Base-by-base conservation (phyloP, 2,797 vertebrate genomes). In the Neostethus bicornis region DNA sequence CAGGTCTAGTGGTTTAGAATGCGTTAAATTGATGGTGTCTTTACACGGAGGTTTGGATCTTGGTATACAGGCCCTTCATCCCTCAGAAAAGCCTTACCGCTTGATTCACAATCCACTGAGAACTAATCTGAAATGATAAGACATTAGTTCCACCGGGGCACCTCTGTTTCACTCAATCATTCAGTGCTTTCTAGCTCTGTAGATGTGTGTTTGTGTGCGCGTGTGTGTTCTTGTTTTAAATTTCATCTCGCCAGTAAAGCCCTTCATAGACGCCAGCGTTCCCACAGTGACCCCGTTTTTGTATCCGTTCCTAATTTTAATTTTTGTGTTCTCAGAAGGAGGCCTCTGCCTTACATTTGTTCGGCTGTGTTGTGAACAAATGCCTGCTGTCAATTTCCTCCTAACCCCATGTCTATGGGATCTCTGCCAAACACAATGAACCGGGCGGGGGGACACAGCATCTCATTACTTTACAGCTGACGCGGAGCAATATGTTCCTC, bases 401-500 rank as follows among this genome's bases (percentile, higher is more conserved):
- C 55, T 73, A 62, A 70, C 68, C 64, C 54, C 39, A 43, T 77
- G 71, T 81, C 64, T 79, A 44, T 62, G 79, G 80, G 83, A 81
- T 38, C 58, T 52, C 75, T 80, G 77, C 81, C 80, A 86, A 85
- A 80, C 74, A 66, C 52, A n/a, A n/a, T n/a, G 39, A 65, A 72
- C 66, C 52, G 66, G 64, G 59, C 11, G 7, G n/a, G 60, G 65
- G 51, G 53, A 54, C 61, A 46, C 57, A 48, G 66, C 77, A 78
- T 85, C 63, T 83, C 78, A 85, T 81, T 83, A 84, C 77, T 85
- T 85, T 78, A 73, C 49, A 70, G 83, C 79, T 87, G 87, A 83
- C 61, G 67, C 82, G 67, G 74, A 47, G 84, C 79, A 87, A 78
- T 78, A 66, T 85, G 81, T 59, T 76, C 74, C 21, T 21, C 28